These are phyloP conservation scores for Zootermopsis nevadensis DNA, from an alignment of 2,888 invertebrate genomes.

Conservation along the genomic window DNA sequence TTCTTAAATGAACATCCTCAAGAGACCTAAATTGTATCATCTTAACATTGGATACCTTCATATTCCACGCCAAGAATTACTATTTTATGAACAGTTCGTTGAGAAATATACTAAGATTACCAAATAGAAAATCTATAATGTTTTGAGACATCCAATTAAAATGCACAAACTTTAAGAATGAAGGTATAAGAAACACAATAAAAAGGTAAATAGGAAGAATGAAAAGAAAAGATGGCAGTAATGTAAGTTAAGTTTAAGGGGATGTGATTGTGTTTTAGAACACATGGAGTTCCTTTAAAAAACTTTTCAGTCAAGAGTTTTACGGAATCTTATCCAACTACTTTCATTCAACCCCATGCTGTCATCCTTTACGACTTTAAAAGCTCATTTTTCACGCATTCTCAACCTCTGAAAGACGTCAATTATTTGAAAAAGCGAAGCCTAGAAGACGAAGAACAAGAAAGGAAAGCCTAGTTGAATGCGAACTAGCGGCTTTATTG, in stretches of 20 bases:
- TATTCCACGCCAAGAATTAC: no score
- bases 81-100: neutral
- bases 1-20: no score
- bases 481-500: slow-evolving; percentile 17
- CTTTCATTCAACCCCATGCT: neutral
- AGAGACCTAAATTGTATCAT: no score
- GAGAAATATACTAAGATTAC: neutral
- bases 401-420: slow-evolving; percentile 28
- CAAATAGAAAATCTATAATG: neutral
- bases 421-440: slow-evolving; percentile 14
- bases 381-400: slow-evolving; percentile 33
- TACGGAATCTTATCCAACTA: neutral
- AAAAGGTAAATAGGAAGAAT: neutral
- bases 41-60: no score
- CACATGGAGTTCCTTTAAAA: neutral
- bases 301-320: slow-evolving; percentile 11
- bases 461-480: slow-evolving; percentile 10
- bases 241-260: slow-evolving; percentile 35
- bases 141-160: neutral
- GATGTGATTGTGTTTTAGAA: slow-evolving; percentile 35
- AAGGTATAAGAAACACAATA: neutral
- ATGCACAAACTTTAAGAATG: neutral
- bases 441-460: slow-evolving; percentile 28
- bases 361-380: slow-evolving; percentile 19
- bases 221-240: slow-evolving; percentile 18